Evolutionary conservation across 2,113 vertebrate genomes (phyloP).

Genomic region (Harpagus bidentatus): DNA sequence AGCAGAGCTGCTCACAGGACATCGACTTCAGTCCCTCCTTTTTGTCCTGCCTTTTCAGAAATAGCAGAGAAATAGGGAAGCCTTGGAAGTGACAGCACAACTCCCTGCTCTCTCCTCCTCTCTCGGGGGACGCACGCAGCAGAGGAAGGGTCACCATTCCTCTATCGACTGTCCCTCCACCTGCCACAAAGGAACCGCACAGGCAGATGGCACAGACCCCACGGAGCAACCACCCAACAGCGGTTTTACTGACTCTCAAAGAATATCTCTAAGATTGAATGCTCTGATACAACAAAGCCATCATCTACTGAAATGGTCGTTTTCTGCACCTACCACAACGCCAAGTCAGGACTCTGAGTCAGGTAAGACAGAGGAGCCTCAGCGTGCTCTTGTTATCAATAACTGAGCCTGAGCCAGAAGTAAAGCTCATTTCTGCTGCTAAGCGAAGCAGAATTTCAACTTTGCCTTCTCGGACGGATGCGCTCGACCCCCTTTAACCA

Average conservation of each 20-base stretch:
- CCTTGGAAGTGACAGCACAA: neutral
- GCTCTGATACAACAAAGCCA: neutral
- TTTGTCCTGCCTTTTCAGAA: neutral
- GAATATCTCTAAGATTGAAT: fast-evolving
- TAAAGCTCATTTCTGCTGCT: neutral
- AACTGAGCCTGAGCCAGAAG: neutral
- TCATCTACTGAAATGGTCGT: fast-evolving
- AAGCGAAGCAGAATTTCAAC: neutral
- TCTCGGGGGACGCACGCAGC: fast-evolving
- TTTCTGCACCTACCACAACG: fast-evolving
- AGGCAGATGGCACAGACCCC: fast-evolving
- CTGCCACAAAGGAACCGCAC: neutral
- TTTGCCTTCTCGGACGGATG: too few species aligned
- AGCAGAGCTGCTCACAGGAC: neutral
- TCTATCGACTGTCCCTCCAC: neutral
- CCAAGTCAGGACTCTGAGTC: neutral
- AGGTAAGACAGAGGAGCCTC: neutral
- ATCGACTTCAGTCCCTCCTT: neutral
- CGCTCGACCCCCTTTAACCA: too few species aligned
- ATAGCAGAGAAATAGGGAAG: neutral
- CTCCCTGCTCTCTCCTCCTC: neutral
- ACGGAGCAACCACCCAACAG: fast-evolving
- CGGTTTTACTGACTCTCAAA: fast-evolving
- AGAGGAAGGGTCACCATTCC: neutral
- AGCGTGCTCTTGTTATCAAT: fast-evolving